Percentiles rank a stretch among this genome's conserved stretches.
Evolutionary conservation across 2,113 vertebrate genomes (phyloP).

Genomic region (Neomonachus schauinslandi): DNA sequence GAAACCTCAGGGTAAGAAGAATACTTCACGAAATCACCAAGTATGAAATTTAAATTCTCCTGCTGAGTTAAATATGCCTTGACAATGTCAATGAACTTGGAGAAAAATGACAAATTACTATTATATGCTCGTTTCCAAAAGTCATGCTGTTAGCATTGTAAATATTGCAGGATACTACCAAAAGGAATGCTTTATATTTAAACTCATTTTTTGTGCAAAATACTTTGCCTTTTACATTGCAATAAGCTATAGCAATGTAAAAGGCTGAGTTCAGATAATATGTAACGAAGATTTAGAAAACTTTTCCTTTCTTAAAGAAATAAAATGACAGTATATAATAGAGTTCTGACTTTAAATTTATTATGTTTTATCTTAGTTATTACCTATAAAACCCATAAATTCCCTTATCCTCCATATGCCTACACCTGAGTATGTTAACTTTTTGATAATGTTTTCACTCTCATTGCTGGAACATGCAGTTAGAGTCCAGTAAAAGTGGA

Average conservation of each 20-base stretch:
- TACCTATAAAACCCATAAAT: neutral
- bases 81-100: constrained; percentile 87
- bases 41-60: constrained; percentile 83
- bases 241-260: neutral
- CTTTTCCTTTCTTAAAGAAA: neutral
- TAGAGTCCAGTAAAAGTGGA: neutral
- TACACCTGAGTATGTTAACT: neutral
- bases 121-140: constrained; percentile 80
- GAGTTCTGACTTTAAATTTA: neutral
- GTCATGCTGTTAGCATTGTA: constrained; percentile 82
- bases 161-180: constrained; percentile 57
- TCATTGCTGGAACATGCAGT: neutral
- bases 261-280: constrained; percentile 41
- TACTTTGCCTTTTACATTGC: neutral
- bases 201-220: constrained; percentile 23
- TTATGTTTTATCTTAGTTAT: constrained; percentile 11
- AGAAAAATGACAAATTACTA: constrained; percentile 83
- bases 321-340: neutral
- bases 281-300: neutral
- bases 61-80: constrained; percentile 85
- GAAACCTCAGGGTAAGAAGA: constrained; percentile 76
- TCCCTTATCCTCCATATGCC: neutral
- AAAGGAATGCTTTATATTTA: constrained; percentile 50
- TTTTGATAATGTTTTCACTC: neutral
- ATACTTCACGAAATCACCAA: constrained; percentile 72